Base-by-base conservation (phyloP, 2,888 invertebrate genomes). In the Orchesellides sinensis region DNA sequence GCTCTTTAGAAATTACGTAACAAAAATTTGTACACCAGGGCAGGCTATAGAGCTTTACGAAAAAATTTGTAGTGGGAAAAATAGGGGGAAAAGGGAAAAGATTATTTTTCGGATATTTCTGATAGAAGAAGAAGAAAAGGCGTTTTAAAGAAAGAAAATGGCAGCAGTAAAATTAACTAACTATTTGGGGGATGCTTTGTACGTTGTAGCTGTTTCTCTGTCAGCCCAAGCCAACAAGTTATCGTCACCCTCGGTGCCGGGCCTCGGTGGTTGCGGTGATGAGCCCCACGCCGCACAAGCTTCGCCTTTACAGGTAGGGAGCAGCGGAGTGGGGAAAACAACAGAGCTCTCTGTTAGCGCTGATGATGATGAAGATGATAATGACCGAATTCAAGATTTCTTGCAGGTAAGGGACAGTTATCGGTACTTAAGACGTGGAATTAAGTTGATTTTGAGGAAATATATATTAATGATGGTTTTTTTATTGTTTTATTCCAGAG, bases 241-340 rank as follows among this genome's bases (percentile, higher is more conserved):
- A 75, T 74, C 82, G 63, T 75, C 82, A 75, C 82, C 70, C 75
- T 82, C 75, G 82, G 81, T 82, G 23, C 75, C 40, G 82, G 74
- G 97, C 98, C 98, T 97, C 98, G 96, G 98, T 98, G 96, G 96
- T 98, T 97, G 96, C 98, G 98, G 98, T 98, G 98, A 98, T 98
- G 98, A 94, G 94, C 97, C 97, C 95, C 96, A 94, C 93, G 94
- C 94, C 93, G 93, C 93, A 93, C 92, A 92, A 90, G 93, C 92
- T 89, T 89, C 89, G 88, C 90, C 90, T 89, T 25, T 61, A 56
- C 89, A 89, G 90, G 92, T 91, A 92, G 92, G 93, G 93, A 93
- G 93, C 93, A 93, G 93, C 93, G 93, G 93, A 92, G 93, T 93
- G 93, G 93, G 93, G 93, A 92, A 92, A 92, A 91, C 91, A 90